Conservation (phyloP, 1,140 invertebrate genomes). For the Hylaeus volcanicus region DNA sequence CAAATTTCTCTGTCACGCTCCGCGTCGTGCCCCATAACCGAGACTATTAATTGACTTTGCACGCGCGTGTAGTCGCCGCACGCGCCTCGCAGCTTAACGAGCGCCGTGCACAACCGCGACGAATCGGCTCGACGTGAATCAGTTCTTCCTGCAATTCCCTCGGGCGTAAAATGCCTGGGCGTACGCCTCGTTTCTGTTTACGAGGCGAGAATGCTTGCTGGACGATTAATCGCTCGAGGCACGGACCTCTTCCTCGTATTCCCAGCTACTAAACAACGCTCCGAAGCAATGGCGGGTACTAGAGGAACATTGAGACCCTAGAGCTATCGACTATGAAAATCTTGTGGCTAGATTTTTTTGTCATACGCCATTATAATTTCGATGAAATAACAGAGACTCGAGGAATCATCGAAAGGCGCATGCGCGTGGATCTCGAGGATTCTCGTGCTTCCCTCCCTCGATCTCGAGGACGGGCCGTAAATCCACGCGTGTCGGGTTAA, state of each 20-base stretch:
- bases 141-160: slow-evolving; percentile 27
- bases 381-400: not conserved
- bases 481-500: slow-evolving; percentile 33
- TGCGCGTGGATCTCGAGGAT: not conserved
- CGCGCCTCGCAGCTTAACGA: slow-evolving; percentile 28
- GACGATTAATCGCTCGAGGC: not conserved
- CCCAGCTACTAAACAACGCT: too few relatives aligned
- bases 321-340: too few relatives aligned
- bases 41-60: slow-evolving; percentile 28
- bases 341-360: too few relatives aligned
- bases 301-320: too few relatives aligned
- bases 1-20: not conserved
- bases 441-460: not conserved
- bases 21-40: slow-evolving; percentile 17
- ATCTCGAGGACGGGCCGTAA: not conserved
- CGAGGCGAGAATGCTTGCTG: slow-evolving; percentile 1
- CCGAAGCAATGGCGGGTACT: too few relatives aligned
- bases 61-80: slow-evolving; percentile 15
- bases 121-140: slow-evolving; percentile 27
- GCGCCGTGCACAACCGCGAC: not conserved
- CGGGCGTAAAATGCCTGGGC: slow-evolving; percentile 5
- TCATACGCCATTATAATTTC: too few relatives aligned
- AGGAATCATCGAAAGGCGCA: not conserved
- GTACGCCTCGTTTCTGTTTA: slow-evolving; percentile 19
- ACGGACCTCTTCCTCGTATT: too few relatives aligned